These are phyloP conservation scores for Andrena chrysosceles DNA, from an alignment of 2,888 invertebrate genomes.

Conservation along the genomic window DNA sequence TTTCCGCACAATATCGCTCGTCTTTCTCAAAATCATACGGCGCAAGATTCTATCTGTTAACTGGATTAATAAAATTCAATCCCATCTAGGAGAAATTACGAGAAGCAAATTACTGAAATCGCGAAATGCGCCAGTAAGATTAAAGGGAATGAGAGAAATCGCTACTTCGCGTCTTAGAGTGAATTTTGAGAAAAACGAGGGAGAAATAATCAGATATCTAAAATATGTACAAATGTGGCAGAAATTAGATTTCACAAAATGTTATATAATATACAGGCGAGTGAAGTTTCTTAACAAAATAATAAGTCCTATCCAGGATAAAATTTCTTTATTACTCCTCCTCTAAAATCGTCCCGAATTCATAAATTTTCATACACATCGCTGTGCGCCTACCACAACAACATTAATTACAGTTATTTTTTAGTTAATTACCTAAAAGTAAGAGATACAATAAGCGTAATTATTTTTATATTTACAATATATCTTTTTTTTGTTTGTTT, in stretches of 20 bases:
- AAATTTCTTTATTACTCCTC: slow-evolving; percentile 84
- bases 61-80: slow-evolving; percentile 1
- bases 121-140: neutral
- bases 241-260: slow-evolving; percentile 70
- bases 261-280: slow-evolving; percentile 70
- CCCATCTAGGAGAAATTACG: neutral
- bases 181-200: slow-evolving; percentile 73
- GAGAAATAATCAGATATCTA: slow-evolving; percentile 67
- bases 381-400: slow-evolving; percentile 85
- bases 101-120: neutral
- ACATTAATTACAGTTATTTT: slow-evolving; percentile 84
- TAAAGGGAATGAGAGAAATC: slow-evolving; percentile 9
- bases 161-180: slow-evolving; percentile 31
- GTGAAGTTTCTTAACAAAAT: slow-evolving; percentile 74
- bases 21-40: slow-evolving; percentile 68
- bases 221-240: slow-evolving; percentile 72
- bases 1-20: slow-evolving; percentile 61
- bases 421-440: slow-evolving; percentile 84
- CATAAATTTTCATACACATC: slow-evolving; percentile 83
- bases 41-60: slow-evolving; percentile 38
- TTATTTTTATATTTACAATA: slow-evolving; percentile 84
- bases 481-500: slow-evolving; percentile 77
- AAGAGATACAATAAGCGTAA: slow-evolving; percentile 85
- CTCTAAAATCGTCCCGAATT: slow-evolving; percentile 83
- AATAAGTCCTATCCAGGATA: slow-evolving; percentile 81